Evolutionary conservation across 2,888 invertebrate species (phyloP).

Genomic region (Cinara cedri): DNA sequence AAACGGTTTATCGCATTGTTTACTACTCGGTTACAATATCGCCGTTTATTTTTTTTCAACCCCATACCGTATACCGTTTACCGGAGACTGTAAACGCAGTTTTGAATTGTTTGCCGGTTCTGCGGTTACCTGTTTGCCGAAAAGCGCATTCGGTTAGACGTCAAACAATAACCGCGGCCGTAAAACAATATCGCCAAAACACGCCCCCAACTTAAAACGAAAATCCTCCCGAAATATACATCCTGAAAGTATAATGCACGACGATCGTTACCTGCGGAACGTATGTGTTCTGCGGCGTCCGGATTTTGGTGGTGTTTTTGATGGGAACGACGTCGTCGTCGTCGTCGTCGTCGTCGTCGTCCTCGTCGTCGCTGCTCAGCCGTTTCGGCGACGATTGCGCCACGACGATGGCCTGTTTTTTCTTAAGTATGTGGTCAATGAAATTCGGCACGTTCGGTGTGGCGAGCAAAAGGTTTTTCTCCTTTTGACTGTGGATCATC

Average conservation of each 20-base stretch:
- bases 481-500: slow-evolving; percentile 59
- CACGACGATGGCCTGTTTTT: slow-evolving; percentile 57
- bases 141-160: not conserved
- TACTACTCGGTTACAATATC: no score
- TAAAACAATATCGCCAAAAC: no score
- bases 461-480: slow-evolving; percentile 60
- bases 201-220: no score
- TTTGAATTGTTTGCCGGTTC: not conserved
- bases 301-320: slow-evolving; percentile 37
- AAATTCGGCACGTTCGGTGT: slow-evolving; percentile 59
- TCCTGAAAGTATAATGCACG: not conserved
- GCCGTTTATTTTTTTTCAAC: no score
- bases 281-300: slow-evolving; percentile 56
- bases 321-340: slow-evolving; percentile 45
- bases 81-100: no score
- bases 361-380: slow-evolving; percentile 60
- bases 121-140: not conserved
- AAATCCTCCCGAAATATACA: not conserved
- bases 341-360: not conserved
- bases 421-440: slow-evolving; percentile 57
- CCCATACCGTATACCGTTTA: no score
- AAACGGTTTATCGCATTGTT: no score
- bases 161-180: no score
- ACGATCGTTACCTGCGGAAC: slow-evolving; percentile 43
- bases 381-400: slow-evolving; percentile 49